Evolutionary conservation across 2,888 invertebrate genomes (phyloP), one percentile per base, ranked within the genome.

Genomic region (Terebella lapidaria): DNA sequence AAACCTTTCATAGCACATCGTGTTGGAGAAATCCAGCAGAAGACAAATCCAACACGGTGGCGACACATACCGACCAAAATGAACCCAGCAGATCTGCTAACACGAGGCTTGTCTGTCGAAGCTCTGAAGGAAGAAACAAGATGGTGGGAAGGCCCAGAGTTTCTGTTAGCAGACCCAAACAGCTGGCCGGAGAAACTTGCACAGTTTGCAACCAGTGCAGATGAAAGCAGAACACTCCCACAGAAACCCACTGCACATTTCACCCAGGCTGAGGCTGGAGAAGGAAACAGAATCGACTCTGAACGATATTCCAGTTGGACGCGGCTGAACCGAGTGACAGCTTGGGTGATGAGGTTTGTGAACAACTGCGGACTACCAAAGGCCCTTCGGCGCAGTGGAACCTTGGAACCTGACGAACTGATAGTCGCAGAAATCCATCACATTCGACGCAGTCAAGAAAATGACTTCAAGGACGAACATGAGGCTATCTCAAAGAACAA

Each of bases 1-100:
- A 64, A 63, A 46, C 45, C 62, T 26, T 67, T 68, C 55, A n/a
- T n/a, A n/a, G n/a, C n/a, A n/a, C n/a, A n/a, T n/a, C n/a, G 67
- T 22, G 57, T 66, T 24, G 62, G 62, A 3, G 60, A 67, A 57
- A 67, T 69, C 18, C 67, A 67, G 18, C 20, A 18, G 4, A 2
- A 10, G 2, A 25, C 58, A n/a, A 20, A 54, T 2, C 26, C 27
- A 35, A n/a, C 26, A 25, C 35, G 59, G 28, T 59, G 58, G 59
- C n/a, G 59, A 20, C 27, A 59, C 35, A n/a, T 59, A 18, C 57
- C 59, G 25, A 58, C 29, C 18, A 51, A 59, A 24, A 26, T n/a
- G 10, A 59, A 59, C 20, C 58, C 58, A 24, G 59, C 59, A 5
- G 59, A 59, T 30, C 20, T 53, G 22, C 10, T 35, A 35, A 35